A percentile compares a stretch with the other conserved stretches of the same genome.
These are phyloP conservation scores for Anhinga rufa DNA, from an alignment of 2,113 vertebrate species.

Conservation along the genomic window DNA sequence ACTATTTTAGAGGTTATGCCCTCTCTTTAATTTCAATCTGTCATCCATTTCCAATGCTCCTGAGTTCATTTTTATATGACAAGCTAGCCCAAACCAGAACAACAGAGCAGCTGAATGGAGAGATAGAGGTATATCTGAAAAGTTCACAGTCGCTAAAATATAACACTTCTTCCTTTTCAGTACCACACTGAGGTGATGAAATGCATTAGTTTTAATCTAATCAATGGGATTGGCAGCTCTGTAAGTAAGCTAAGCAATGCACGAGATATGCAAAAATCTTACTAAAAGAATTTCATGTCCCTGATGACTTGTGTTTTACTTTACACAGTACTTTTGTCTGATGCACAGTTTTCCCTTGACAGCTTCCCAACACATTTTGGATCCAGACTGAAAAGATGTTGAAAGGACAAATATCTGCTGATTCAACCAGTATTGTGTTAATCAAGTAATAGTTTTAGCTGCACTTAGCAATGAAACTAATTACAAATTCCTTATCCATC, in stretches of 20 bases:
- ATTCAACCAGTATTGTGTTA: neutral
- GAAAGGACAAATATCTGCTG: neutral
- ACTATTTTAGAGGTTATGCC: neutral
- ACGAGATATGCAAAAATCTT: neutral
- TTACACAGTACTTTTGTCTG: neutral
- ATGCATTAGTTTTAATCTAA: neutral
- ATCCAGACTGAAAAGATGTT: neutral
- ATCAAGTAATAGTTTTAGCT: neutral
- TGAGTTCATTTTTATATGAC: neutral
- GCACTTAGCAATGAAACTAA: neutral
- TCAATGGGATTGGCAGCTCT: neutral
- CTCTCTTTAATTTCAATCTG: neutral
- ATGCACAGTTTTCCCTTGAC: neutral
- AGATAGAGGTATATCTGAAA: neutral
- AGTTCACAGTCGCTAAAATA: neutral
- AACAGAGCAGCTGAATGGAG: neutral
- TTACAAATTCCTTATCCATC: neutral
- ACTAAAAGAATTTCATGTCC: neutral
- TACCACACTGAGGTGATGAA: neutral
- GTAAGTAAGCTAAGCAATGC: neutral
- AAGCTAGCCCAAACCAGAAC: neutral
- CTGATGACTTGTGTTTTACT: neutral
- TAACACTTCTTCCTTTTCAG: neutral
- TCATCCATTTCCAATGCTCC: neutral
- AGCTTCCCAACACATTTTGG: neutral